These are phyloP conservation scores for Euura saliciscinereae DNA, from an alignment of 1,140 invertebrate genomes.

Conservation along the genomic window DNA sequence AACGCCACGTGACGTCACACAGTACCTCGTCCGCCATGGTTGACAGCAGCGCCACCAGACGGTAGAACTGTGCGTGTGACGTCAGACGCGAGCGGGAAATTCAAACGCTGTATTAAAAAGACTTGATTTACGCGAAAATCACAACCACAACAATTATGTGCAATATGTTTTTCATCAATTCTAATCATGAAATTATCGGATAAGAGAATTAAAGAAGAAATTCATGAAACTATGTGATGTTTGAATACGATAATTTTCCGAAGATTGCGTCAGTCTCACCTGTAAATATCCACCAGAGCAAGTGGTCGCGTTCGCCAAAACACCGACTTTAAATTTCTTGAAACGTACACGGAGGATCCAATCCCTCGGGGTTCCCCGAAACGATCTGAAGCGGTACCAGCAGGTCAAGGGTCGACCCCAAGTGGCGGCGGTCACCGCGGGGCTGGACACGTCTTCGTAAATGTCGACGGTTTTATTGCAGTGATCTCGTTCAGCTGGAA, in stretches of 20 bases:
- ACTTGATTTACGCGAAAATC: no score
- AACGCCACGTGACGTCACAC: no score
- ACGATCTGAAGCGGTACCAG: conserved; percentile 85
- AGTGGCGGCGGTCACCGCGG: conserved; percentile 81
- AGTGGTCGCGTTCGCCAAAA: conserved; percentile 81
- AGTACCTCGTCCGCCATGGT: no score
- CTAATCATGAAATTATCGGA: no score
- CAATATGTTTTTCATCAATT: not conserved
- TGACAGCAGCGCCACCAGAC: no score
- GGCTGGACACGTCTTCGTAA: conserved; percentile 87
- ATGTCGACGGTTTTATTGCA: conserved; percentile 93
- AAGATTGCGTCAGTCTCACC: conserved; percentile 60
- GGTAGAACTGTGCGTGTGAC: no score
- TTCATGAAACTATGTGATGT: not conserved
- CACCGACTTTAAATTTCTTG: conserved; percentile 91
- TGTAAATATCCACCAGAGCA: conserved; percentile 87
- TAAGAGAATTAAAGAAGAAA: not conserved
- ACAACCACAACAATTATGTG: not conserved
- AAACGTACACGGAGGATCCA: conserved; percentile 89
- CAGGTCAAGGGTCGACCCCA: conserved; percentile 84
- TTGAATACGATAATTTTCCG: no score
- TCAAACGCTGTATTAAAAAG: no score
- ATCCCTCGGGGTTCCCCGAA: conserved; percentile 81
- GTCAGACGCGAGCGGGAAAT: no score
- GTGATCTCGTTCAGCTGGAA: conserved; percentile 74